Evolutionary conservation across 2,113 vertebrate species (phyloP).

Genomic region (Microtus pennsylvanicus): DNA sequence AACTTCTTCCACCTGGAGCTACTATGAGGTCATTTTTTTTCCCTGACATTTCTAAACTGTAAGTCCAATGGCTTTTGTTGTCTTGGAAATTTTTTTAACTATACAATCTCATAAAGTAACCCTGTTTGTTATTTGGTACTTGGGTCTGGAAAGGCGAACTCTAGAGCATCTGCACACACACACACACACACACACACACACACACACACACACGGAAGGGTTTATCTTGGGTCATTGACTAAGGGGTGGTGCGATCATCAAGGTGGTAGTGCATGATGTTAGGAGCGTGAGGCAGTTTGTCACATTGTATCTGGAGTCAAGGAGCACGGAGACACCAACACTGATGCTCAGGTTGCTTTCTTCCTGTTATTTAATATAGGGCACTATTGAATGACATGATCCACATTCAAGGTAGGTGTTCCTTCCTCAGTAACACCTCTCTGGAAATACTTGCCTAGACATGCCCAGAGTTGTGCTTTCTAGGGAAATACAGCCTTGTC

Average conservation of each 20-base stretch:
- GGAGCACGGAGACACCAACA: not conserved
- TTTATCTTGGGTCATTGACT: not conserved
- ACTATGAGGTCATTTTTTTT: slow-evolving; percentile 23
- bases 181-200: not conserved
- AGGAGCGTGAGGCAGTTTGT: not conserved
- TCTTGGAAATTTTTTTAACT: not conserved
- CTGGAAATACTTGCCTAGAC: not conserved
- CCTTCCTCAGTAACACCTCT: not conserved
- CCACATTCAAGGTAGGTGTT: not conserved
- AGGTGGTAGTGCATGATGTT: no score
- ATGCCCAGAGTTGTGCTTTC: not conserved
- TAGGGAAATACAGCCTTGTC: not conserved
- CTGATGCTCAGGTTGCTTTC: not conserved
- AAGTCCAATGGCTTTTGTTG: not conserved
- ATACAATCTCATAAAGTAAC: slow-evolving; percentile 1
- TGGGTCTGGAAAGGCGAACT: not conserved
- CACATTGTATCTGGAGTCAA: not conserved
- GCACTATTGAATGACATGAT: no score
- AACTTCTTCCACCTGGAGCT: not conserved
- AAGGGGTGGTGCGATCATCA: not conserved
- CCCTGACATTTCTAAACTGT: slow-evolving; percentile 2
- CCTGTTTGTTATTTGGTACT: not conserved
- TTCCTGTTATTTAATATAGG: not conserved
- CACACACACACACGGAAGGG: not conserved
- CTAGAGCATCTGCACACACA: not conserved